Conservation (phyloP, 2,113 vertebrate species). For the Fregata magnificens region DNA sequence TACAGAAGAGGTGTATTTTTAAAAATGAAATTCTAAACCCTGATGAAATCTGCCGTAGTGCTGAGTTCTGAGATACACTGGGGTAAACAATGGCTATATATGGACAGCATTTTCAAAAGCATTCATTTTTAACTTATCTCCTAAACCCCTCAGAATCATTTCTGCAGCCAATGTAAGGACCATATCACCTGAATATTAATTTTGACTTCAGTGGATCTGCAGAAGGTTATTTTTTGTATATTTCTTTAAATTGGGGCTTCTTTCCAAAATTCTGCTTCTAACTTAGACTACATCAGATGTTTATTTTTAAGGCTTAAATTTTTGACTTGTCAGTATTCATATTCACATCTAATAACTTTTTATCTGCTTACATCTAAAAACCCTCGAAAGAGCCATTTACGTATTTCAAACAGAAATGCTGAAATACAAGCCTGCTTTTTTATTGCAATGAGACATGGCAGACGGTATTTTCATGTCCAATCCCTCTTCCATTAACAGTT, state of each 20-base stretch:
- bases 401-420: background rate
- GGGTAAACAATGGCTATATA: background rate
- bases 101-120: background rate
- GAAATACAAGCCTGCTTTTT: background rate
- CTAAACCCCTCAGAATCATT: background rate
- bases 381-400: background rate
- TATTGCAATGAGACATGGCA: background rate
- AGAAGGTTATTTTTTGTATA: background rate
- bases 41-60: background rate
- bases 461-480: background rate
- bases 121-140: background rate
- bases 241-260: background rate
- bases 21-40: background rate
- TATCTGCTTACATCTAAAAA: background rate
- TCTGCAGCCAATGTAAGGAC: background rate
- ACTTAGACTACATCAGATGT: background rate
- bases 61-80: background rate
- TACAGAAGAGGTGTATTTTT: background rate
- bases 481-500: background rate
- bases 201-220: background rate
- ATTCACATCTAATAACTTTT: background rate
- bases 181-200: background rate
- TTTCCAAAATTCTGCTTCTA: background rate
- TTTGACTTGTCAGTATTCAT: background rate
- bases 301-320: background rate